These are phyloP conservation scores for Brachypodius melanocephalos DNA, from an alignment of 2,113 vertebrate species.

Conservation along the genomic window DNA sequence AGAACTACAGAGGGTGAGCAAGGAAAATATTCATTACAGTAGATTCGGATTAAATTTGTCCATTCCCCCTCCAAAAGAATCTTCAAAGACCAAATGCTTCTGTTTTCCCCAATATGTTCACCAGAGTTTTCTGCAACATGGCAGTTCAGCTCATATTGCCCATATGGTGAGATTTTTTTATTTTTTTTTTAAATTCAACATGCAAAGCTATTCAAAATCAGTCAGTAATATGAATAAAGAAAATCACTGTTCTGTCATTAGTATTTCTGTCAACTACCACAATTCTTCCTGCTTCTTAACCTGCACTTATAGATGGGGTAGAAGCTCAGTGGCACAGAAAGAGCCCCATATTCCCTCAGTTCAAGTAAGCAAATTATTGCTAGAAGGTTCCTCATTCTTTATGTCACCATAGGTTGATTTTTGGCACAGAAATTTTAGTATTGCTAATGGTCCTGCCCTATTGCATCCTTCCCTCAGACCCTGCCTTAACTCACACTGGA, in stretches of 20 bases:
- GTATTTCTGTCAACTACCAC: not conserved
- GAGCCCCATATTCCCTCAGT: no score
- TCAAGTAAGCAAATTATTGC: no score
- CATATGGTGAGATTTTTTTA: not conserved
- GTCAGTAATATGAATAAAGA: not conserved
- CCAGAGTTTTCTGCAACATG: not conserved
- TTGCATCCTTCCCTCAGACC: no score
- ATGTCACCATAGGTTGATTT: no score
- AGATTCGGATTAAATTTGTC: not conserved
- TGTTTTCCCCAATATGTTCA: not conserved
- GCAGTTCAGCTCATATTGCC: not conserved
- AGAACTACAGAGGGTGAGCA: not conserved
- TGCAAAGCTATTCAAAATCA: not conserved
- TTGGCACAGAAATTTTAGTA: no score
- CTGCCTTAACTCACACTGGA: no score
- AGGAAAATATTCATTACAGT: not conserved
- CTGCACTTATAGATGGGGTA: not conserved
- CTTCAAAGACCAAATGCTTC: not conserved
- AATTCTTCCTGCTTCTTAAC: not conserved
- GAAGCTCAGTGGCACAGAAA: not conserved
- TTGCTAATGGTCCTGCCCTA: no score
- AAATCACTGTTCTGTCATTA: not conserved
- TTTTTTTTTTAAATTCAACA: not conserved
- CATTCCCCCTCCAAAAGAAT: not conserved
- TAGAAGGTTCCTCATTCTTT: no score